phyloP scores from a whole-genome alignment of 2,113 vertebrate species.

The Stomatorhinus ivindoensis region DNA sequence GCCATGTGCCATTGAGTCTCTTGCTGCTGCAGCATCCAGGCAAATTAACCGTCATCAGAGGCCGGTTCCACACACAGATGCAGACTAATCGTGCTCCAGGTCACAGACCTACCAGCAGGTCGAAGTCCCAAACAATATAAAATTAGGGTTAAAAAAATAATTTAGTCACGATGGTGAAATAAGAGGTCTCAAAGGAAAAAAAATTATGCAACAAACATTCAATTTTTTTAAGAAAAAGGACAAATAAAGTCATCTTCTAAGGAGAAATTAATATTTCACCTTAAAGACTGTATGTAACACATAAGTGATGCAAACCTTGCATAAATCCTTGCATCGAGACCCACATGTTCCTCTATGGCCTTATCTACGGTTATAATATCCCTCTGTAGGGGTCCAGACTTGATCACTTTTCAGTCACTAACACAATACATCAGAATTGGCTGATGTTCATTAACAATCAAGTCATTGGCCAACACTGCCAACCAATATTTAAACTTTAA shows the following conservation, averaged over 20 bases:
- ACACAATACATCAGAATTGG: not conserved
- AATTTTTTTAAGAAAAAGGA: not conserved
- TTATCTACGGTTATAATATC: not conserved
- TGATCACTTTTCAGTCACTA: not conserved
- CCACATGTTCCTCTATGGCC: not conserved
- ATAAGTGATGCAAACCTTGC: not conserved
- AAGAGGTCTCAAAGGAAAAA: not conserved
- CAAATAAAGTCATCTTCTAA: not conserved
- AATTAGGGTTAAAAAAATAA: not conserved
- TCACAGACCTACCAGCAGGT: not conserved
- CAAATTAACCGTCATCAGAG: not conserved
- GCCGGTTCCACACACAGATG: not conserved
- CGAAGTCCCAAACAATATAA: not conserved
- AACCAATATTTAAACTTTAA: not conserved
- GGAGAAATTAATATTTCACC: not conserved
- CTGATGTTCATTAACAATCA: not conserved
- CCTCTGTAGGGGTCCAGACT: not conserved
- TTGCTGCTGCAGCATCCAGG: not conserved
- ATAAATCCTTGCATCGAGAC: not conserved
- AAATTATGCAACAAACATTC: not conserved
- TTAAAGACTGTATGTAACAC: not conserved
- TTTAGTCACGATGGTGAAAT: not conserved
- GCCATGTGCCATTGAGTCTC: not conserved
- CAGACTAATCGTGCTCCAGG: not conserved
- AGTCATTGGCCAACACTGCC: not conserved